Evolutionary conservation across 2,797 vertebrate genomes (phyloP).

Genomic region (Thalassophryne amazonica): DNA sequence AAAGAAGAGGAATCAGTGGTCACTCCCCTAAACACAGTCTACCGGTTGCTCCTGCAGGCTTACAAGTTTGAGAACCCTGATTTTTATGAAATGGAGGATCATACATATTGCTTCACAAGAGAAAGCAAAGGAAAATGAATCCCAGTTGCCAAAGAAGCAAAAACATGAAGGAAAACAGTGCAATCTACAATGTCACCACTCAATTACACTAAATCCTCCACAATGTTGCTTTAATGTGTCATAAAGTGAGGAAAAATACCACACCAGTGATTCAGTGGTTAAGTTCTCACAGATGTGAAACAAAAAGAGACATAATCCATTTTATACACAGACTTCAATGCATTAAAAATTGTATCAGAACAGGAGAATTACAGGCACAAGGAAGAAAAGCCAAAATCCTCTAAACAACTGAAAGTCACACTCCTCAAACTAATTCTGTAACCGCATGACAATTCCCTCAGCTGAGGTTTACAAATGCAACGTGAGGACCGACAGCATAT

Average conservation of each 20-base stretch:
- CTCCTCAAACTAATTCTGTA: constrained; percentile 27
- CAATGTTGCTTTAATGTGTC: too few relatives aligned
- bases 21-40: too few relatives aligned
- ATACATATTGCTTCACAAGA: too few relatives aligned
- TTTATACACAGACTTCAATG: constrained; percentile 4
- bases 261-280: constrained; percentile 2
- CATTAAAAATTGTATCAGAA: constrained; percentile 11
- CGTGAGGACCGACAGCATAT: constrained; percentile 18
- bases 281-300: constrained; percentile 15
- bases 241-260: not conserved
- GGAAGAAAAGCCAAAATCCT: constrained; percentile 17
- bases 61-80: too few relatives aligned
- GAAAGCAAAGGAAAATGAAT: too few relatives aligned
- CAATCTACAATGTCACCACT: too few relatives aligned
- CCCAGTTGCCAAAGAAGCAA: too few relatives aligned
- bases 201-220: too few relatives aligned
- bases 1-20: too few relatives aligned
- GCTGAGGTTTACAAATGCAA: constrained; percentile 36
- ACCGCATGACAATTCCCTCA: constrained; percentile 49
- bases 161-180: too few relatives aligned
- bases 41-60: too few relatives aligned
- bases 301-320: constrained; percentile 17
- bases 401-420: constrained; percentile 35
- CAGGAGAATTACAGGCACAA: constrained; percentile 5
- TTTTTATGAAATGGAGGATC: too few relatives aligned